Conservation (phyloP, 2,888 invertebrate genomes). For the Spisula solida region DNA sequence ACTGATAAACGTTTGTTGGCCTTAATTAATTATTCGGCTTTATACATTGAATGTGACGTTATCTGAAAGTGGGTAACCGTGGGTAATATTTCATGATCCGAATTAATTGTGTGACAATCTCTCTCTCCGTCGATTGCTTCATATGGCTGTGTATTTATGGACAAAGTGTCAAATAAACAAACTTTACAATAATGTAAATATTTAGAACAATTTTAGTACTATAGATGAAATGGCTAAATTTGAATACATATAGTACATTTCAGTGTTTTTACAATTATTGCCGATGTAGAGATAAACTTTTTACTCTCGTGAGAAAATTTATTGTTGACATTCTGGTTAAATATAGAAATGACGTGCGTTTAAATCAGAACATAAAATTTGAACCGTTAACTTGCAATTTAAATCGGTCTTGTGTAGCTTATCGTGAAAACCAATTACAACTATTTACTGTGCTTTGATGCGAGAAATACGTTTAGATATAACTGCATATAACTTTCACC, state of each 20-base stretch:
- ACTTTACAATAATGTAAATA: not conserved
- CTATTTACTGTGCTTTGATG: not conserved
- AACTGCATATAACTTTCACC: not conserved
- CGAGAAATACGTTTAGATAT: not conserved
- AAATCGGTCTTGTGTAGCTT: too few species aligned
- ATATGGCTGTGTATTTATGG: not conserved
- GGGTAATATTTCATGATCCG: not conserved
- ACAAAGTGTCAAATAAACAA: not conserved
- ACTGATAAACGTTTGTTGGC: too few species aligned
- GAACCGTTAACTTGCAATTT: too few species aligned
- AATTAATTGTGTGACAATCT: not conserved
- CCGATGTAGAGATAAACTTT: too few species aligned
- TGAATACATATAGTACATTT: too few species aligned
- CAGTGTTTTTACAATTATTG: too few species aligned
- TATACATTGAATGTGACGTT: too few species aligned
- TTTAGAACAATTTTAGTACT: not conserved
- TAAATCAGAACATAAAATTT: too few species aligned
- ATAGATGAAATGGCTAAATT: not conserved
- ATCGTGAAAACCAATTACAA: not conserved
- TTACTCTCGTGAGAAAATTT: too few species aligned
- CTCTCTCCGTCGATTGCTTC: not conserved
- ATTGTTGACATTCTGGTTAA: too few species aligned
- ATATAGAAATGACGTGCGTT: too few species aligned
- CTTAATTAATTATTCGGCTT: too few species aligned
- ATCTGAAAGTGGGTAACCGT: not conserved